These are phyloP conservation scores for Globia sparganii DNA, from an alignment of 2,888 invertebrate genomes.

Conservation along the genomic window DNA sequence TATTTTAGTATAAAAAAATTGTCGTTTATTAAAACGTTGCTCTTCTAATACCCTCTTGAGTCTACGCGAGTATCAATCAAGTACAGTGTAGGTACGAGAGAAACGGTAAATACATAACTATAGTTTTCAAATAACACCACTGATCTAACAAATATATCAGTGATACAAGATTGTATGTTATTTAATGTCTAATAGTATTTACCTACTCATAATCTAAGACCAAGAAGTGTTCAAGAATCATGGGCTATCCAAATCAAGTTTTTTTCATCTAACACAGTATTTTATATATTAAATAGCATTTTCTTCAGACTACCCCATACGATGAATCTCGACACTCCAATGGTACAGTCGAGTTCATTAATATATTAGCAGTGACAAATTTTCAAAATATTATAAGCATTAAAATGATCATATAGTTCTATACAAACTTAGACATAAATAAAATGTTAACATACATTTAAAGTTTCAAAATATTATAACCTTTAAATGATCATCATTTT, in stretches of 20 bases:
- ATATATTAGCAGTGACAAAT: too few relatives aligned
- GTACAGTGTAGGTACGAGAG: slow-evolving; percentile 47
- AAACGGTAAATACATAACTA: slow-evolving; percentile 64
- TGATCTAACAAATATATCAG: slow-evolving; percentile 17
- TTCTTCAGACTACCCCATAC: not conserved
- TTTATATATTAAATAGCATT: not conserved
- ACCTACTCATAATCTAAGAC: not conserved
- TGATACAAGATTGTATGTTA: not conserved
- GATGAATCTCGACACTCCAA: not conserved
- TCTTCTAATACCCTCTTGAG: slow-evolving; percentile 24
- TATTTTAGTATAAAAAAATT: too few relatives aligned
- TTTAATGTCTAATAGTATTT: not conserved
- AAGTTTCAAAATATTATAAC: too few relatives aligned
- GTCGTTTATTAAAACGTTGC: not conserved
- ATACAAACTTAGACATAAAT: too few relatives aligned
- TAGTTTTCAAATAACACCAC: slow-evolving; percentile 56
- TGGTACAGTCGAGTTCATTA: too few relatives aligned
- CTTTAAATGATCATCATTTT: too few relatives aligned
- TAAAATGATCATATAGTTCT: too few relatives aligned
- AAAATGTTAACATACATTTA: too few relatives aligned
- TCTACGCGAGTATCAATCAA: slow-evolving; percentile 63
- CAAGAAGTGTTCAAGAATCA: not conserved
- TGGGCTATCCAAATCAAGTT: not conserved
- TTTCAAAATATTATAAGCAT: too few relatives aligned
- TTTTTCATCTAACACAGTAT: not conserved